Evolutionary conservation across 2,113 vertebrate species (phyloP).

Genomic region (Mystacornis crossleyi): DNA sequence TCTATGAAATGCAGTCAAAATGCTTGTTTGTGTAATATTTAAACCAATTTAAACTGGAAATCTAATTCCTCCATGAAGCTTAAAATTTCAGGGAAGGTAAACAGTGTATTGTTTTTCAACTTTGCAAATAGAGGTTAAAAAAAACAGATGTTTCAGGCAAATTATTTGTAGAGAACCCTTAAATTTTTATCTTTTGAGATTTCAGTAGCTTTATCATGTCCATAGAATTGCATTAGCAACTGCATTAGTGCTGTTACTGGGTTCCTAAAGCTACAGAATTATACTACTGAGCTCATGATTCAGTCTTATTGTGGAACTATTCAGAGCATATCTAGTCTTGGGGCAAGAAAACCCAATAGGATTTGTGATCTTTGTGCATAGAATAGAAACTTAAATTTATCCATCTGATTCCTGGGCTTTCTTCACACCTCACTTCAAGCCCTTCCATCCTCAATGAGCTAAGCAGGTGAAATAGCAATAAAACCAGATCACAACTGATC

Average conservation of each 20-base stretch:
- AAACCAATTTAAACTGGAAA: not conserved
- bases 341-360: not conserved
- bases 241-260: not conserved
- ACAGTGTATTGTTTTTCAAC: not conserved
- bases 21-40: not conserved
- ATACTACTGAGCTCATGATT: not conserved
- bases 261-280: not conserved
- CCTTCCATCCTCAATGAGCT: not conserved
- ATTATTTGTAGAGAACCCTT: not conserved
- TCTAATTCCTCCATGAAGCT: not conserved
- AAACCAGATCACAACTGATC: not conserved
- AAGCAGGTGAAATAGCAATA: not conserved
- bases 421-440: not conserved
- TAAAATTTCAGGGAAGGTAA: not conserved
- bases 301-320: not conserved
- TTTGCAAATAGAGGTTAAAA: not conserved
- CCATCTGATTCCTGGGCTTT: not conserved
- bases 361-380: not conserved
- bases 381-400: not conserved
- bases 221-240: not conserved
- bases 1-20: not conserved
- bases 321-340: not conserved
- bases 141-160: not conserved
- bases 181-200: not conserved
- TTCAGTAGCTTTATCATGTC: not conserved